Percentiles rank a stretch among this genome's conserved stretches.
Evolutionary conservation across 1,140 invertebrate species (phyloP).

Genomic region (Piezodorus guildinii): DNA sequence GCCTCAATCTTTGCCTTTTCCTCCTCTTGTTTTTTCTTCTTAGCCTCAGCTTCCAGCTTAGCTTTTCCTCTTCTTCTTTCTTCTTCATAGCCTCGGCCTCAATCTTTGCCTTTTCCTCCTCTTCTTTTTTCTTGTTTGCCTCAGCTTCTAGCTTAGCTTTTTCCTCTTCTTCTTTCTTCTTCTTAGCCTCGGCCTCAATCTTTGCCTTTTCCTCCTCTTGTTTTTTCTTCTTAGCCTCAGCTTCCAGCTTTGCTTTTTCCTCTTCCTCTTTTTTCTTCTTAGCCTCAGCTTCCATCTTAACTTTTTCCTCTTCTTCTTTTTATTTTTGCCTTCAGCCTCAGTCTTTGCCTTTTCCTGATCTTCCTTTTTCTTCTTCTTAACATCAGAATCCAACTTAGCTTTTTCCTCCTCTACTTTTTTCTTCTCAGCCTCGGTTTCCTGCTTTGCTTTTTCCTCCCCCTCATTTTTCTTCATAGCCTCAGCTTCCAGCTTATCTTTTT

Average conservation of each 20-base stretch:
- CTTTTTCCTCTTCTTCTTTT: neutral
- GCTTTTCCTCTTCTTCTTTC: constrained; percentile 13
- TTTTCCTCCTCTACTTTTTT: constrained; percentile 5
- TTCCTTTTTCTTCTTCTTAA: neutral
- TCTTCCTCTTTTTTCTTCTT: constrained; percentile 9
- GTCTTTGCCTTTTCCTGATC: neutral
- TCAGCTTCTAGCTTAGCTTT: neutral
- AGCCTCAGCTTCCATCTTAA: neutral
- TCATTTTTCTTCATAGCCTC: constrained; percentile 8
- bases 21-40: neutral
- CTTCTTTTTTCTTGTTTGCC: neutral
- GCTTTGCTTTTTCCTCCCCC: neutral
- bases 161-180: neutral
- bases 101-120: constrained; percentile 8
- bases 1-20: neutral
- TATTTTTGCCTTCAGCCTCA: neutral
- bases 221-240: neutral
- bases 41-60: constrained; percentile 22
- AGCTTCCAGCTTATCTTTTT: constrained; percentile 10
- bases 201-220: neutral
- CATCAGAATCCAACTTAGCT: no score
- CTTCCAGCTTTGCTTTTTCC: neutral
- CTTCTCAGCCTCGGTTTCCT: no score
- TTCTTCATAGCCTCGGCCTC: neutral
- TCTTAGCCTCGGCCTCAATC: neutral